Conservation (phyloP, 2,888 invertebrate species). For the Cerastis leucographa region DNA sequence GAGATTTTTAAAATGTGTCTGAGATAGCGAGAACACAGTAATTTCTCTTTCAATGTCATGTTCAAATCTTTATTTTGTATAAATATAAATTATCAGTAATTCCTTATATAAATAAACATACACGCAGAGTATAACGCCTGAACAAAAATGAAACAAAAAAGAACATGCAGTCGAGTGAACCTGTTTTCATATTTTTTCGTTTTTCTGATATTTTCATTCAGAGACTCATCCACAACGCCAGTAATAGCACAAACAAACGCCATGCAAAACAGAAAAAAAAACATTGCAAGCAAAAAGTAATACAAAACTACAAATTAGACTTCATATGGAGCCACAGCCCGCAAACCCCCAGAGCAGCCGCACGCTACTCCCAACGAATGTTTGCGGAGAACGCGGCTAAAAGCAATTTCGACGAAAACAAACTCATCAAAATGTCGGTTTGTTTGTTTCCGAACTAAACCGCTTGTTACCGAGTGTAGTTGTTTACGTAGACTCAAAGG, state of each 20-base stretch:
- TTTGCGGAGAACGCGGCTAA: constrained; percentile 48
- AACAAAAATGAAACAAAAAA: too few species aligned
- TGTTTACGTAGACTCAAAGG: constrained; percentile 27
- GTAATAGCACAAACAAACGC: constrained; percentile 7
- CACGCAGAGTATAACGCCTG: too few species aligned
- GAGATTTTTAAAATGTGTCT: too few species aligned
- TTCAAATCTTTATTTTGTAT: too few species aligned
- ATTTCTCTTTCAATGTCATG: too few species aligned
- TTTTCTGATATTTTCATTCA: neutral
- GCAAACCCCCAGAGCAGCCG: constrained; percentile 8
- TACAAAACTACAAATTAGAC: constrained; percentile 43
- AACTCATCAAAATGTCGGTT: constrained; percentile 61
- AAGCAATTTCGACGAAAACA: constrained; percentile 62
- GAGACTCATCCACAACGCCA: neutral
- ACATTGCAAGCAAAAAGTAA: constrained; percentile 12
- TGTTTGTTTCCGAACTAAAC: constrained; percentile 59
- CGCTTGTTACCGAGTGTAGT: constrained; percentile 49
- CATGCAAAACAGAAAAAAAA: neutral
- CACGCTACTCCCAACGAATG: constrained; percentile 30
- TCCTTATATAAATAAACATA: too few species aligned
- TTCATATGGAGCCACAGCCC: neutral
- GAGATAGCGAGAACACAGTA: too few species aligned
- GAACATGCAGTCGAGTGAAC: too few species aligned
- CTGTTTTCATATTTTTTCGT: too few species aligned
- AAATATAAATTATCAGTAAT: too few species aligned